Evolutionary conservation across 2,888 invertebrate species (phyloP), one percentile per base, ranked within the genome.

Genomic region (Agriopis aurantiaria): DNA sequence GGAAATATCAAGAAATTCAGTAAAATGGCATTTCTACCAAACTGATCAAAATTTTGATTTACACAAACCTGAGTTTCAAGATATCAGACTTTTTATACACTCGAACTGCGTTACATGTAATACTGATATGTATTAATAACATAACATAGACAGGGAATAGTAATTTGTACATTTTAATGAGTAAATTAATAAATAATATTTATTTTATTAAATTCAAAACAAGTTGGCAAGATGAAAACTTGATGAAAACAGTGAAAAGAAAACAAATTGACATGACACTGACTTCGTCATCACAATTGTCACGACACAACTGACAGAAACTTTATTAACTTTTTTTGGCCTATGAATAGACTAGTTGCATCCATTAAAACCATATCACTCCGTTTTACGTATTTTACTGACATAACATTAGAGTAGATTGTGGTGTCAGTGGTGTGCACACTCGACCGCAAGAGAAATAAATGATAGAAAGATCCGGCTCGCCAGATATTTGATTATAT

Each of bases 71-170:
- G 74, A 96, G 88, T 81, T 91, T 95, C 69, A 94, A 78, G 75
- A 96, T 90, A 87, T 96, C 96, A 75, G 95, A 89, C 86, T 95
- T 96, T 67, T 91, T 95, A 80, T 96, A 96, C 71, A 93, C 91
- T 79, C 95, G 84, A 68, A 94, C 80, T n/a, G 88, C 84, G 73
- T 80, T 72, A 80, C 88, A 83, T 65, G 81, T 77, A 73, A 87
- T 78, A 79, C 80, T 88, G 49, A 69, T 68, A 68, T 80, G 81
- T 69, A 78, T 78, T 62, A 89, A 74, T 73, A 88, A 68, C 63
- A 86, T 11, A 11, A 57, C 74, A 66, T 85, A 71, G 80, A 76
- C 68, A 79, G 68, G 59, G 81, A 64, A 52, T 77, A 68, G 12
- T 58, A 77, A 33, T 58, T 79, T 84, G 66, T 75, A 76, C 83